Conservation (phyloP, 2,113 vertebrate genomes). For the Hippoglossus stenolepis region DNA sequence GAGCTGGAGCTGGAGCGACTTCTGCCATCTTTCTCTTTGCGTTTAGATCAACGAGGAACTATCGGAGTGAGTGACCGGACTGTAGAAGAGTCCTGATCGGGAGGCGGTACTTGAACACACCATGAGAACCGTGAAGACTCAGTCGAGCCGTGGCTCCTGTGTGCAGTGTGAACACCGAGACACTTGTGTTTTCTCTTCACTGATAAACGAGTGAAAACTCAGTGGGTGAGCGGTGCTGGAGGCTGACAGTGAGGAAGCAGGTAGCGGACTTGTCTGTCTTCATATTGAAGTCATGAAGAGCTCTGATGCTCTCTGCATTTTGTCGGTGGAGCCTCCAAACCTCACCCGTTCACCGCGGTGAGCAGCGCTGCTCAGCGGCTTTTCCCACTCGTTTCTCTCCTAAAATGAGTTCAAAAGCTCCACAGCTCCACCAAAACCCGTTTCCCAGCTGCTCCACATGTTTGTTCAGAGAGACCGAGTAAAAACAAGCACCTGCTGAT, state of each 20-base stretch:
- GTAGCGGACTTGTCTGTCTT: no score
- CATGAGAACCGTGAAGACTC: constrained; percentile 38
- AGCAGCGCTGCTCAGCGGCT: neutral
- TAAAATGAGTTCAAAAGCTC: neutral
- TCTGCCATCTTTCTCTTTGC: neutral
- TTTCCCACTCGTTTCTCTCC: constrained; percentile 14
- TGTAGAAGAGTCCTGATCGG: no score
- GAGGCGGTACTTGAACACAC: neutral
- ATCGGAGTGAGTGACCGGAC: no score
- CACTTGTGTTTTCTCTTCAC: constrained; percentile 52
- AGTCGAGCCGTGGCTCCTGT: neutral
- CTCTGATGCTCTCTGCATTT: neutral
- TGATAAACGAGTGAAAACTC: neutral
- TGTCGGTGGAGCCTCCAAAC: neutral
- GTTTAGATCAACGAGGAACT: no score
- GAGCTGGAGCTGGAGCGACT: neutral
- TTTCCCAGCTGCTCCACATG: neutral
- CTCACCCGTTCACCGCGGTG: constrained; percentile 3
- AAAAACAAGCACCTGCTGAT: neutral
- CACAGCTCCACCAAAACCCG: neutral
- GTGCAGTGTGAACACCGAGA: neutral
- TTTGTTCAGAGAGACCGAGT: neutral
- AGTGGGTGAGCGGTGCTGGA: no score
- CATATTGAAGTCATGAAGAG: neutral
- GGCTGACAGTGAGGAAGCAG: no score